These are phyloP conservation scores for Cephus runcator DNA, from an alignment of 2,888 invertebrate species.

Conservation along the genomic window DNA sequence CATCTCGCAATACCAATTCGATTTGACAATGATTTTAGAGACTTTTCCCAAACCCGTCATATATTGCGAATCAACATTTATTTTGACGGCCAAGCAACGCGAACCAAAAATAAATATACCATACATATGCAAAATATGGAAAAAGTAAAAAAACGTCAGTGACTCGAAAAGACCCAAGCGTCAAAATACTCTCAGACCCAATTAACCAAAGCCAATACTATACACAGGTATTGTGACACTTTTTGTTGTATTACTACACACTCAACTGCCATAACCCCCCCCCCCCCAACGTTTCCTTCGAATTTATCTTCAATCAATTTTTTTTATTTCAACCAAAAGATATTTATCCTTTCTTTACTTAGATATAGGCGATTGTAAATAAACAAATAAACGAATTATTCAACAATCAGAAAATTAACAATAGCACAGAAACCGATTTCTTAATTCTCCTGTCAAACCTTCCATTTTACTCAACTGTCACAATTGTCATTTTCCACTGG, in stretches of 20 bases:
- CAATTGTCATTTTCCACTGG: too few relatives aligned
- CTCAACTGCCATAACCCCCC: background rate
- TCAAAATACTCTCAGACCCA: background rate
- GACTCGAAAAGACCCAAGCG: background rate
- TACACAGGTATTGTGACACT: background rate
- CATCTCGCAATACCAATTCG: background rate
- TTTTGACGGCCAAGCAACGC: background rate
- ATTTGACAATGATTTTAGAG: background rate
- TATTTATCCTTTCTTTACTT: background rate
- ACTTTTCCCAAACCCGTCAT: background rate
- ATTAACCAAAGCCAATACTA: background rate
- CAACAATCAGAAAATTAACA: background rate
- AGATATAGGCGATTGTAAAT: background rate
- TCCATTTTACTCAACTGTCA: background rate
- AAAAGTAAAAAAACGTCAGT: background rate
- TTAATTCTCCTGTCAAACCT: background rate
- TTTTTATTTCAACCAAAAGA: background rate
- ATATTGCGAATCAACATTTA: background rate
- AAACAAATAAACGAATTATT: background rate
- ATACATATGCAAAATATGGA: background rate
- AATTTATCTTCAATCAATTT: background rate
- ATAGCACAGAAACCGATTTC: background rate
- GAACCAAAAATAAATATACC: background rate
- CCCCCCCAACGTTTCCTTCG: background rate
- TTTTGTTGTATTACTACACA: too few relatives aligned